phyloP scores from a whole-genome alignment of 2,113 vertebrate genomes.

The Ictidomys tridecemlineatus region DNA sequence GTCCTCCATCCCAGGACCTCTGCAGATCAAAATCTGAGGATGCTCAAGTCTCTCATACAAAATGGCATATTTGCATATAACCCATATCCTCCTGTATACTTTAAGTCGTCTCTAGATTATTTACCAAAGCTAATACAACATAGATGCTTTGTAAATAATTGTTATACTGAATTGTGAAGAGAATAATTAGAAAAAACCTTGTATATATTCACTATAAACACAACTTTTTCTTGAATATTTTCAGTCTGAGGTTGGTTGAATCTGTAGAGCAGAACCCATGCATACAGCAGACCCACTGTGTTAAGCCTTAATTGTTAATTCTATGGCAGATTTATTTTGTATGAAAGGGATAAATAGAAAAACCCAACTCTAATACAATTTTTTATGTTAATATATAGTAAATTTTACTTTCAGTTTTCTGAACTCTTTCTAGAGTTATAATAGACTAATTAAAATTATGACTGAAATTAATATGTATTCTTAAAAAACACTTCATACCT shows the following conservation, averaged over 20 bases:
- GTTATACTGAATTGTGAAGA: not conserved
- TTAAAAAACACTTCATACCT: conserved; percentile 87
- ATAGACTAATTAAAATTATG: not conserved
- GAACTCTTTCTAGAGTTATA: not conserved
- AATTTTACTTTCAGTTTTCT: not conserved
- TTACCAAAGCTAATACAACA: not conserved
- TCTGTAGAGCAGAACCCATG: not conserved
- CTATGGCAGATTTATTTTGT: not conserved
- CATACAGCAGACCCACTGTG: not conserved
- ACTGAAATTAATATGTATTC: not conserved
- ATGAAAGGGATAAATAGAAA: not conserved
- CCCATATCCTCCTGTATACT: not conserved
- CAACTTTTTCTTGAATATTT: not conserved
- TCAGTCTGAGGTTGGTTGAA: not conserved
- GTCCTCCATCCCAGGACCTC: not conserved
- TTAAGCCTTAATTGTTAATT: conserved; percentile 47
- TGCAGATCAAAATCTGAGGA: not conserved
- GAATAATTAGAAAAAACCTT: not conserved
- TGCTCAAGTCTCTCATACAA: not conserved
- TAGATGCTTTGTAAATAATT: not conserved
- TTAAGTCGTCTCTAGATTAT: not conserved
- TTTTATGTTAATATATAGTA: not conserved
- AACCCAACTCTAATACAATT: not conserved
- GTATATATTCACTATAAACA: not conserved
- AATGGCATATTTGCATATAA: not conserved